Evolutionary conservation across 2,888 invertebrate genomes (phyloP).

Genomic region (Caenorhabditis becei): DNA sequence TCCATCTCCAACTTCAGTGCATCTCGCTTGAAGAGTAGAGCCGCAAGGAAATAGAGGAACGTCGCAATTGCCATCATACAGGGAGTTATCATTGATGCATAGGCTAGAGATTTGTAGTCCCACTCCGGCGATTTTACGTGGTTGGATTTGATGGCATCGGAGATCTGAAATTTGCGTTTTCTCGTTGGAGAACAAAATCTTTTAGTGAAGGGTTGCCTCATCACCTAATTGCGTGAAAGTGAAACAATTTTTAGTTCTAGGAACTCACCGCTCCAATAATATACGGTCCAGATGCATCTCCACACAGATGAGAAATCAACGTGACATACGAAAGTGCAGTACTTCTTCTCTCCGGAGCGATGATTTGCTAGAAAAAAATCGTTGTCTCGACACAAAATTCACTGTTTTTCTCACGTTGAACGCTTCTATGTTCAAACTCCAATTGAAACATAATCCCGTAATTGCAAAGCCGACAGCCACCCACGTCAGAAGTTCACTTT

Average conservation of each 20-base stretch:
- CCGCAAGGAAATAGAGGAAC: slow-evolving; percentile 61
- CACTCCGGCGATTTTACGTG: slow-evolving; percentile 55
- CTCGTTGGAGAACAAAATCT: background rate
- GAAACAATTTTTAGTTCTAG: background rate
- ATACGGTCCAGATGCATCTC: slow-evolving; percentile 98
- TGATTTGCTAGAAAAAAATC: slow-evolving; percentile 94
- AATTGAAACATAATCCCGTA: slow-evolving; percentile 90
- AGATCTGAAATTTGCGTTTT: slow-evolving; percentile 65
- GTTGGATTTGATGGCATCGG: slow-evolving; percentile 70
- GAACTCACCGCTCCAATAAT: slow-evolving; percentile 87
- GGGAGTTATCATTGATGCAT: slow-evolving; percentile 58
- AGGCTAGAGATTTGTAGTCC: slow-evolving; percentile 54
- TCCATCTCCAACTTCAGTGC: slow-evolving; percentile 51
- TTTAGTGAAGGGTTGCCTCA: too few relatives aligned
- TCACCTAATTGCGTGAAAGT: background rate
- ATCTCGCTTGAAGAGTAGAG: slow-evolving; percentile 59
- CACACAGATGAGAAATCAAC: slow-evolving; percentile 94
- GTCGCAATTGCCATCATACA: slow-evolving; percentile 54
- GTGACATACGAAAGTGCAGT: slow-evolving; percentile 98
- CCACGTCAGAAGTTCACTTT: slow-evolving; percentile 83
- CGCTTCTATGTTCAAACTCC: slow-evolving; percentile 98
- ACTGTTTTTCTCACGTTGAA: slow-evolving; percentile 77
- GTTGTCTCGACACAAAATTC: background rate
- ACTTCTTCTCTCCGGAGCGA: slow-evolving; percentile 94
- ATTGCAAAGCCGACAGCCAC: slow-evolving; percentile 60